phyloP scores from a whole-genome alignment of 2,113 vertebrate genomes.

The Nipponia nippon region DNA sequence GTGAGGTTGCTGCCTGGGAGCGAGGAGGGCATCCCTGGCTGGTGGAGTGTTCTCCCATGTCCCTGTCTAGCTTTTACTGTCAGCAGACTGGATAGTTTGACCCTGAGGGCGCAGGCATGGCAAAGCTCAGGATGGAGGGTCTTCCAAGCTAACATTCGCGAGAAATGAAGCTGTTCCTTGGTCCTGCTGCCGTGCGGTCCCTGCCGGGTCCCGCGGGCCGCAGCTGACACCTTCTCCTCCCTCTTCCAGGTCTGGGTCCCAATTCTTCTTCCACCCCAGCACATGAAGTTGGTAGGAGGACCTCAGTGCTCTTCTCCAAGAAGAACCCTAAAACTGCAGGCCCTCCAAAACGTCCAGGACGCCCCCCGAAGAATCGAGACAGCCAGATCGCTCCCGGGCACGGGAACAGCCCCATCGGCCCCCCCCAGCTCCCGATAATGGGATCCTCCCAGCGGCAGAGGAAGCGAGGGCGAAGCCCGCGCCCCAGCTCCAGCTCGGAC shows the following conservation, averaged over 20 bases:
- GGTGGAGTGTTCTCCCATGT: background rate
- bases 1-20: background rate
- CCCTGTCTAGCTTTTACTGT: background rate
- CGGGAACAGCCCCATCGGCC: constrained; percentile 87
- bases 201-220: fast-evolving
- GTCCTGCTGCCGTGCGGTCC: fast-evolving
- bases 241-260: constrained; percentile 79
- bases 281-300: constrained; percentile 94
- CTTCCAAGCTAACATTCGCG: background rate
- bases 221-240: background rate
- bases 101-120: background rate
- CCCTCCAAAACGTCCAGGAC: constrained; percentile 92
- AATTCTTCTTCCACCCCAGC: constrained; percentile 88
- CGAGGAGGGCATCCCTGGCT: background rate
- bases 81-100: background rate
- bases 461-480: constrained; percentile 90
- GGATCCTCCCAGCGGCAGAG: constrained; percentile 81
- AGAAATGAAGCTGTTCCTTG: background rate
- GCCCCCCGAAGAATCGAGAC: constrained; percentile 95
- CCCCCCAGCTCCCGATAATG: constrained; percentile 90
- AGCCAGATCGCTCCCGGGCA: constrained; percentile 80
- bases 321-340: constrained; percentile 95
- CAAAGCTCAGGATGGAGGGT: background rate
- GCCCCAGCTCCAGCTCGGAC: constrained; percentile 91
- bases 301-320: constrained; percentile 97